Evolutionary conservation across 2,888 invertebrate species (phyloP), one percentile per base, ranked within the genome.

Genomic region (Drosophila imparisetae): DNA sequence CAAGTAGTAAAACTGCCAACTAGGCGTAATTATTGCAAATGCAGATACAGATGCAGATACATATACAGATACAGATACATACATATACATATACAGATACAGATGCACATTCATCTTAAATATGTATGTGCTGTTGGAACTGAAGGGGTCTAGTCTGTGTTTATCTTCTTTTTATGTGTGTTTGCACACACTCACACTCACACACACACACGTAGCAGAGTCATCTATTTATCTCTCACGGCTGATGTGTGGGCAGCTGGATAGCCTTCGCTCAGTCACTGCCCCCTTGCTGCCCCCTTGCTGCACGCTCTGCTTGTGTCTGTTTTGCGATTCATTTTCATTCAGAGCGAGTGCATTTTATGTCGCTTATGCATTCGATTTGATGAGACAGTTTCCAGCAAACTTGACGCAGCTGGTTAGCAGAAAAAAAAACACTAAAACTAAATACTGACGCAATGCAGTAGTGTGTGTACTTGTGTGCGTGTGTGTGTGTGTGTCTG

Each of bases 191-290:
- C 18, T 29, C 36, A 36, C 38, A 27, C 36, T 24, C 36, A 27
- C 36, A 36, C 36, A 27, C 21, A 54, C 29, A 29, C 32, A 58
- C 34, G 13, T 24, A 24, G 21, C 8, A 45, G 8, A 45, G 24
- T 27, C 38, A 55, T 61, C 50, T 48, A 40, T 40, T 8, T 13
- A 55, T 55, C 55, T 38, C 49, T 50, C 32, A 24, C n/a, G 15
- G 21, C 34, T 71, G 49, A 15, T 75, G 71, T 71, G 77, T 76
- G 78, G 61, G 63, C 81, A 80, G 72, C 72, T 80, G 81, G 60
- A 61, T 66, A 62, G 49, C 29, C 53, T 21, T 55, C 21, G 27
- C 15, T n/a, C 55, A 13, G 29, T n/a, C 34, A 30, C 24, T 38
- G 45, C 8, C n/a, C 13, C 15, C 10, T 15, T 5, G 8, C 4